Percentiles rank a stretch among this genome's conserved stretches.
Evolutionary conservation across 2,888 invertebrate genomes (phyloP).

Genomic region (Hecatera dysodea): DNA sequence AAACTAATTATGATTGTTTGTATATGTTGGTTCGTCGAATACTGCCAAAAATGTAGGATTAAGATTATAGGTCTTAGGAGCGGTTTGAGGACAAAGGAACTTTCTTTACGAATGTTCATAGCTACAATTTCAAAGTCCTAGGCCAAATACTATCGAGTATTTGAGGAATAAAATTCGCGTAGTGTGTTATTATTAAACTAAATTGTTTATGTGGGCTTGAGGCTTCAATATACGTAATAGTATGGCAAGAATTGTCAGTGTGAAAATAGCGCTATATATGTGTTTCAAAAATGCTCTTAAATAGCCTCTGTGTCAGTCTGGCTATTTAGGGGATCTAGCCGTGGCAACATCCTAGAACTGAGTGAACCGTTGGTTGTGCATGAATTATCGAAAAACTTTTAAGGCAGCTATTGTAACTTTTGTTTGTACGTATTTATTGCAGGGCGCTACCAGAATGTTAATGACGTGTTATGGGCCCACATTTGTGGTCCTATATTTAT

Average conservation of each 20-base stretch:
- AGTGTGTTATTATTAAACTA: conserved; percentile 30
- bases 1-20: conserved; percentile 53
- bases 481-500: background rate
- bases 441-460: background rate
- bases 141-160: conserved; percentile 15
- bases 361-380: conserved; percentile 6
- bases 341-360: background rate
- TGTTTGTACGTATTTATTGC: background rate
- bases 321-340: background rate
- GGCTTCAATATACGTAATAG: conserved; percentile 26
- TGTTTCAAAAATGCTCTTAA: conserved; percentile 2
- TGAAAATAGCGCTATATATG: background rate
- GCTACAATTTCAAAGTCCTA: background rate
- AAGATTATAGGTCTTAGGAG: conserved; percentile 17
- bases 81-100: conserved; percentile 35
- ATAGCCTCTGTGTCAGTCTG: background rate
- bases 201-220: conserved; percentile 28
- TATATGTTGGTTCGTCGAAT: conserved; percentile 57
- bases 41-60: conserved; percentile 69
- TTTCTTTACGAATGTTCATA: conserved; percentile 5
- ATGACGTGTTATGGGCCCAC: background rate
- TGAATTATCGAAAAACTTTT: conserved; percentile 11
- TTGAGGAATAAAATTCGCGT: conserved; percentile 39
- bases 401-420: conserved; percentile 30
- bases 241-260: background rate